Percentiles rank a stretch among this genome's conserved stretches.
Conservation (phyloP, 2,888 invertebrate genomes). For the Bembecia ichneumoniformis region DNA sequence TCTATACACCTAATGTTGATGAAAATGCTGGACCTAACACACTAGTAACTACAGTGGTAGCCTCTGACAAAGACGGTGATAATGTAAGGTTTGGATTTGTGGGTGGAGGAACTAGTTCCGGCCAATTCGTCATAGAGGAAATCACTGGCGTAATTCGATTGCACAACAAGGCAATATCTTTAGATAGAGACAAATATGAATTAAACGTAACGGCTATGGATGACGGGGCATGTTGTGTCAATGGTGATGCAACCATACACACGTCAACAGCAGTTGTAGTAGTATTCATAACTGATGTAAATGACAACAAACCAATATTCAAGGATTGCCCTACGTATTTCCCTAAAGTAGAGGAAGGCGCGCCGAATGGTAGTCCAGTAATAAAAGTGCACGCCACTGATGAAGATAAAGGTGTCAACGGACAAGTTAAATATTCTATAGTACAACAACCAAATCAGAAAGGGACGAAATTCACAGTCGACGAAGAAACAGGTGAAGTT, state of each 20-base stretch:
- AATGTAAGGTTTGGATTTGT: slow-evolving; percentile 94
- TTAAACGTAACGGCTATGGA: slow-evolving; percentile 97
- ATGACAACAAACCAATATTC: slow-evolving; percentile 96
- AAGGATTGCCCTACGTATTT: slow-evolving; percentile 94
- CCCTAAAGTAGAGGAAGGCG: slow-evolving; percentile 95
- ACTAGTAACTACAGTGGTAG: slow-evolving; percentile 95
- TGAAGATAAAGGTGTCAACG: slow-evolving; percentile 95
- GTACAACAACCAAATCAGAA: slow-evolving; percentile 96
- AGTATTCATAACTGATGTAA: slow-evolving; percentile 96
- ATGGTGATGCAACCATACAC: slow-evolving; percentile 89
- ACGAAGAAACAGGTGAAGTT: slow-evolving; percentile 95
- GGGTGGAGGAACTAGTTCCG: slow-evolving; percentile 90
- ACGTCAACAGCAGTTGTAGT: slow-evolving; percentile 96
- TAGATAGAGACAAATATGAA: slow-evolving; percentile 95
- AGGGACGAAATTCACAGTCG: slow-evolving; percentile 95
- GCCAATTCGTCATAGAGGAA: slow-evolving; percentile 95
- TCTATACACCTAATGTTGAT: slow-evolving; percentile 96
- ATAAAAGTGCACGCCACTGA: slow-evolving; percentile 95
- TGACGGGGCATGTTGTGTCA: slow-evolving; percentile 96
- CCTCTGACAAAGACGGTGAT: slow-evolving; percentile 97
- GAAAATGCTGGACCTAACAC: slow-evolving; percentile 97
- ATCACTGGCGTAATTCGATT: slow-evolving; percentile 94
- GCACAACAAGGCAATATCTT: slow-evolving; percentile 86
- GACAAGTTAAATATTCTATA: slow-evolving; percentile 97
- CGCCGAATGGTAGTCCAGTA: slow-evolving; percentile 93